These are phyloP conservation scores for Sebastes fasciatus DNA, from an alignment of 2,113 vertebrate genomes.

Conservation along the genomic window DNA sequence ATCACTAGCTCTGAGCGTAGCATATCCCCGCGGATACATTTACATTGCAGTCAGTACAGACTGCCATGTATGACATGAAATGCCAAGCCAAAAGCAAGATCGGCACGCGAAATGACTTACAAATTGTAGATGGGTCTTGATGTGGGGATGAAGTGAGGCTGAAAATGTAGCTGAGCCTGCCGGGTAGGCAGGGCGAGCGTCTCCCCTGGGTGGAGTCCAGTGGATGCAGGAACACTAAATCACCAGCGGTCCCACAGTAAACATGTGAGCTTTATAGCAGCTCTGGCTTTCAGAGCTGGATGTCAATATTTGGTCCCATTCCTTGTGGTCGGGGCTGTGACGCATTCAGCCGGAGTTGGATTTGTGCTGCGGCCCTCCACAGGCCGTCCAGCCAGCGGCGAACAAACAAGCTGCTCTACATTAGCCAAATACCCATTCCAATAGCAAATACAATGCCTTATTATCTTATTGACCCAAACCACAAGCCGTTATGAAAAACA, in stretches of 20 bases:
- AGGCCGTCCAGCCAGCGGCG: conserved; percentile 29
- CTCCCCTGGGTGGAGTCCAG: conserved; percentile 16
- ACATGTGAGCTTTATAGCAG: conserved; percentile 57
- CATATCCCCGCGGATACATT: too few species aligned
- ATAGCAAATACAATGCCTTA: conserved; percentile 51
- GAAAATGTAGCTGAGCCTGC: conserved; percentile 15
- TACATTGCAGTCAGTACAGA: too few species aligned
- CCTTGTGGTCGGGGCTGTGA: conserved; percentile 60
- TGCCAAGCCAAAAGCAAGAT: too few species aligned
- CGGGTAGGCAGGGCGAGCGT: background rate
- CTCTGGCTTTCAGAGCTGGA: conserved; percentile 47
- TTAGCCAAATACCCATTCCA: conserved; percentile 31
- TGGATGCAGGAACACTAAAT: conserved; percentile 42
- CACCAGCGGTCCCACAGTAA: conserved; percentile 37
- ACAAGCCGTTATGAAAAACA: conserved; percentile 42
- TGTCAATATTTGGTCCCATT: conserved; percentile 70
- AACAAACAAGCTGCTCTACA: conserved; percentile 61
- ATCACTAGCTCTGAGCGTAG: too few species aligned
- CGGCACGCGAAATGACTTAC: too few species aligned
- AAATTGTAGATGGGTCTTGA: too few species aligned
- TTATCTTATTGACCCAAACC: conserved; percentile 46
- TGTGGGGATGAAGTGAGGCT: conserved; percentile 14
- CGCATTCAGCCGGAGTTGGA: conserved; percentile 53
- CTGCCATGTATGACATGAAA: too few species aligned
- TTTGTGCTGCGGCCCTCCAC: conserved; percentile 37